phyloP scores from a whole-genome alignment of 2,888 invertebrate species.

The Margaritifera margaritifera region DNA sequence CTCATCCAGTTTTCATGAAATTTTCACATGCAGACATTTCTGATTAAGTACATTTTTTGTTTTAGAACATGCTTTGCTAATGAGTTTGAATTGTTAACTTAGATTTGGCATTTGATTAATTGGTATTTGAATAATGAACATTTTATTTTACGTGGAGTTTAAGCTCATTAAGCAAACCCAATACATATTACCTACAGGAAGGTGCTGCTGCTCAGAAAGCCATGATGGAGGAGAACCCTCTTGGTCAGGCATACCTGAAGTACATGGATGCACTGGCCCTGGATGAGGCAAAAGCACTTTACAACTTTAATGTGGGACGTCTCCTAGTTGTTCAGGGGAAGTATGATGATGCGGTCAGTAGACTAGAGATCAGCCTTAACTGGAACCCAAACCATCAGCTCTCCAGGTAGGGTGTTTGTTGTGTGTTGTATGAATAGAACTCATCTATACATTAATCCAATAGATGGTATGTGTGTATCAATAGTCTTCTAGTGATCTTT shows the following conservation, averaged over 20 bases:
- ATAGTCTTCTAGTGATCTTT: no score
- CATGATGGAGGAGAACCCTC: constrained; percentile 61
- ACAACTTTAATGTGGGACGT: constrained; percentile 70
- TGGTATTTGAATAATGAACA: not conserved
- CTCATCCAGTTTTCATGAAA: no score
- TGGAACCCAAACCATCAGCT: constrained; percentile 66
- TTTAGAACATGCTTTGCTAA: no score
- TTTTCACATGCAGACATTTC: no score
- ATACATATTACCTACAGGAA: constrained; percentile 49
- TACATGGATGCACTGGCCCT: constrained; percentile 68
- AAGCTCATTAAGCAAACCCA: not conserved
- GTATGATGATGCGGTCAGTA: constrained; percentile 64
- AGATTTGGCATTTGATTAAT: not conserved
- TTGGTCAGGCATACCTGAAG: constrained; percentile 70
- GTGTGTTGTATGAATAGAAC: no score
- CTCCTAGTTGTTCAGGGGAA: constrained; percentile 68
- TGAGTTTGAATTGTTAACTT: no score
- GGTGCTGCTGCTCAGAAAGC: constrained; percentile 70
- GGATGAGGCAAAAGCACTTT: constrained; percentile 66
- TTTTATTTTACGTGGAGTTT: not conserved
- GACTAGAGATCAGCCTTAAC: constrained; percentile 66
- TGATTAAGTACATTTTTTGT: no score
- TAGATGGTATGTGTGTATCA: no score
- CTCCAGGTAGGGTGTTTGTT: constrained; percentile 52
- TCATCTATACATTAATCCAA: no score